Evolutionary conservation across 1,140 invertebrate genomes (phyloP), one percentile per base, ranked within the genome.

Genomic region (Brachionus rubens): DNA sequence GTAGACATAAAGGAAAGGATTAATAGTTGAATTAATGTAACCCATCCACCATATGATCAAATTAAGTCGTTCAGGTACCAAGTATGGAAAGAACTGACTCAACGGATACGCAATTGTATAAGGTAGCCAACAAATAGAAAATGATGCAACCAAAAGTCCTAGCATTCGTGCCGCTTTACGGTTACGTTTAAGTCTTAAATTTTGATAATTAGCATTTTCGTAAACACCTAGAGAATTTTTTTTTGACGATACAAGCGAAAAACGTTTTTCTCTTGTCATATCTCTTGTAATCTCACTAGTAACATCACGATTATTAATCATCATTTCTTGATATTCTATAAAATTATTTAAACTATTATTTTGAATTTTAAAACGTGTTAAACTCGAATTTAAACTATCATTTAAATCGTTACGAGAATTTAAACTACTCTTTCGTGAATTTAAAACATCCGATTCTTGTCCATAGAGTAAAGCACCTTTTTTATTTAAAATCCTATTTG

Each of bases 1-100:
- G 33, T 76, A 76, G 12, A 76, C 75, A 43, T 76, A 76, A 12
- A 76, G n/a, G 16, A 76, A 76, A 24, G 75, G 75, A 76, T 76
- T 76, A 21, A 65, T 48, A 28, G 48, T 54, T 7, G 75, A 76
- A 43, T 76, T 76, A 3, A 62, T 19, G n/a, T 76, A 76, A n/a
- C 75, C 75, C 30, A 76, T 33, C 75, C 75, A 76, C 40, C 52
- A 76, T 3, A 46, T 19, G 48, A 76, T 47, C 19, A n/a, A 16
- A 10, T n/a, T 26, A 28, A 48, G 10, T 7, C 33, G 16, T 12
- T 47, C 21, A 12, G 75, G 75, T 14, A 76, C 36, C 28, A 46
- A 19, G 14, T 43, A 62, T 12, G 40, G 56, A 47, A 47, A 62
- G 36, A 59, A 76, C 65, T 54, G 30, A 30, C 41, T 26, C 16